Evolutionary conservation across 2,797 vertebrate species (phyloP).

Genomic region (Monodelphis domestica): DNA sequence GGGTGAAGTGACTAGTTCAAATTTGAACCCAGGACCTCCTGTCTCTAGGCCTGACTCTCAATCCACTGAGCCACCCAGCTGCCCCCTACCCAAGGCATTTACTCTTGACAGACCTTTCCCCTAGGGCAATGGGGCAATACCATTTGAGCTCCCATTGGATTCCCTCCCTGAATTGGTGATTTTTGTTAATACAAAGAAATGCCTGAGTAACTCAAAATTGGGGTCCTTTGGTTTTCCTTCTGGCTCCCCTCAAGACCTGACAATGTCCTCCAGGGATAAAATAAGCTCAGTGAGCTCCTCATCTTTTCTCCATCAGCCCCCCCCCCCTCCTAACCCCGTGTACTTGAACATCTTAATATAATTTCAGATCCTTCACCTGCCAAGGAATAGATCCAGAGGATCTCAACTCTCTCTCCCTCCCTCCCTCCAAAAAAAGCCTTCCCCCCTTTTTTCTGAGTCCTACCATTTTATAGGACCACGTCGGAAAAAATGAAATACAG

Average conservation of each 20-base stretch:
- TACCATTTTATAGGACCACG: constrained; percentile 25
- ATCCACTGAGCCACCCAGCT: no score
- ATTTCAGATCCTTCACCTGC: not conserved
- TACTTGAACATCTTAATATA: not conserved
- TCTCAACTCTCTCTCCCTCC: not conserved
- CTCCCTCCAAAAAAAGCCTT: not conserved
- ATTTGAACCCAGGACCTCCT: no score
- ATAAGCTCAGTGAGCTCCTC: not conserved
- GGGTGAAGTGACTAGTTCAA: no score
- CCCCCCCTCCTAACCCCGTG: not conserved
- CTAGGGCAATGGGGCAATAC: not conserved
- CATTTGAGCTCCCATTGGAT: not conserved
- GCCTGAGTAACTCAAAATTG: not conserved
- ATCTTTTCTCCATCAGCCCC: not conserved
- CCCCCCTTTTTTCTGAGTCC: constrained; percentile 17
- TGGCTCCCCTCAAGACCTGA: not conserved
- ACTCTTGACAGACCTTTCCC: not conserved
- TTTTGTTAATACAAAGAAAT: not conserved
- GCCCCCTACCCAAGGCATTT: no score
- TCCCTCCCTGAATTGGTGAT: not conserved
- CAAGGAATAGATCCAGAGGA: constrained; percentile 1
- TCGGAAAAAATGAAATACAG: constrained; percentile 29
- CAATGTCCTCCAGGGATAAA: not conserved
- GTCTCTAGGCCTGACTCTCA: no score
- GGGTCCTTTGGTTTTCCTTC: not conserved